Evolutionary conservation across 2,797 vertebrate species (phyloP), one percentile per base, ranked within the genome.

Genomic region (Graptemys geographica): DNA sequence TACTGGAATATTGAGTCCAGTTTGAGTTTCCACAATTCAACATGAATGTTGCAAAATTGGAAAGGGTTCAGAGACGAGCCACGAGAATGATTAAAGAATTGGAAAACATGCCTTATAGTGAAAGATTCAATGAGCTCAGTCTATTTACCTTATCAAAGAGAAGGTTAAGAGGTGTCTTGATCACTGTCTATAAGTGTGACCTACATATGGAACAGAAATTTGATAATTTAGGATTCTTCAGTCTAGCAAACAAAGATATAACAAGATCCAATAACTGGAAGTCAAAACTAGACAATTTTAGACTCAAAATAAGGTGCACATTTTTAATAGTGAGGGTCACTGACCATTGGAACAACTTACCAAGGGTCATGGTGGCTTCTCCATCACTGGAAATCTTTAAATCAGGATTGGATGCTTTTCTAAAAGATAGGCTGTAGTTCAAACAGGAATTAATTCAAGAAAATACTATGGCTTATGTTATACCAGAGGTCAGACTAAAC

Each of bases 291-390:
- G 83, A 85, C 19, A 18, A 53, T 92, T 88, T 94, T 83, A 89
- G 56, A 62, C 89, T n/a, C 86, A 33, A 94, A 88, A 13, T 5
- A 6, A 0, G 49, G 55, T 56, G 41, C 10, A 89, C 31, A 21
- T 90, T 94, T 81, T 81, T 84, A 92, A 82, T 44, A 56, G 44
- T 81, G 84, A 76, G 87, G 37, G 33, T 89, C 94, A 93, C 74
- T 80, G 87, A 86, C n/a, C 31, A 53, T 25, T 59, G 55, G 13
- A 90, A 84, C 33, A 88, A 51, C 49, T 89, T 84, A 84, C 8
- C 10, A 52, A 90, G 95, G 8, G 5, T 51, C 93, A 51, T 79
- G 2, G 81, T 87, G 62, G 86, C 49, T 92, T 92, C 57, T n/a
- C 62, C 8, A 5, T 21, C 33, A 21, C 47, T 91, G 33, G 23